Evolutionary conservation across 1,140 invertebrate species (phyloP), one percentile per base, ranked within the genome.

Genomic region (Arctopsyche grandis): DNA sequence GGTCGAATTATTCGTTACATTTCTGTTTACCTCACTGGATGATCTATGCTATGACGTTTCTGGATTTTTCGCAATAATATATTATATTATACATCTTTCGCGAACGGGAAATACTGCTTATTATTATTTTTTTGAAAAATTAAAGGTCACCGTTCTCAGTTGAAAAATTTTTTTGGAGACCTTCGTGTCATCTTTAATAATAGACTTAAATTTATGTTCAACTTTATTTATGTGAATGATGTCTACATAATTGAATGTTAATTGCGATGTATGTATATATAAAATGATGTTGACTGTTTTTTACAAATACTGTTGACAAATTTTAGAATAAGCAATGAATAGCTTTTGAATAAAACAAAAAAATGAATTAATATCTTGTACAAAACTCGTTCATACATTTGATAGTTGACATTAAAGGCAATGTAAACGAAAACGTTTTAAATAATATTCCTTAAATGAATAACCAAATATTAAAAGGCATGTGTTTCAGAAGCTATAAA

Each of bases 161-260:
- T n/a, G 66, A 69, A 69, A 69, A 69, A 44, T 69, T 69, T 44
- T 24, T 29, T 22, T 29, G 16, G 1, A 9, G 56, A 21, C 56
- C 56, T 60, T 60, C 56, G 56, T 21, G 56, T 60, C 56, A 19
- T 19, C 16, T 21, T 19, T 21, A 60, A 60, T 60, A 60, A 60
- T 60, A 60, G 56, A 60, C 9, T 5, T 7, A 60, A 60, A 60
- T 60, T 60, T 60, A 60, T 60, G 56, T 60, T 21, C 56, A 60
- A 60, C 21, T 60, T 60, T 60, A 60, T 60, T 60, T 60, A 10
- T 21, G 14, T 16, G 16, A 60, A 60, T 21, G 56, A 60, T 60
- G 9, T 21, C 56, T 19, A 60, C 9, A 21, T 60, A 16, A 60
- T 38, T 38, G 29, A 38, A 38, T 7, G 29, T 38, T 38, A 38